Conservation (phyloP, 2,888 invertebrate genomes). For the Spodoptera picta region DNA sequence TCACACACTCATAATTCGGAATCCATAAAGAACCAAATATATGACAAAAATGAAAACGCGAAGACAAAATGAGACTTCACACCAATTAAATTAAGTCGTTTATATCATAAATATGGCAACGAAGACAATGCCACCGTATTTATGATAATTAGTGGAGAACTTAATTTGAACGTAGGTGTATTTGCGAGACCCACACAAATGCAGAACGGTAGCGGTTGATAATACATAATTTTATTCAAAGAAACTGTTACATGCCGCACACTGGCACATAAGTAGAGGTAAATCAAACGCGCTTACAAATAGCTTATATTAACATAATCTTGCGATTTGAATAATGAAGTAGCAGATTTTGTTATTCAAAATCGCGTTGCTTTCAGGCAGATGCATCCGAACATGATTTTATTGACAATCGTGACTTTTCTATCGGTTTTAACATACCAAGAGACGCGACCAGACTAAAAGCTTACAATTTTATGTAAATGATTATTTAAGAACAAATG, state of each 20-base stretch:
- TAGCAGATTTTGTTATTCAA: conserved; percentile 79
- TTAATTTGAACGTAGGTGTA: conserved; percentile 70
- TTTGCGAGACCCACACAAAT: conserved; percentile 81
- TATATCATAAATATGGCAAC: conserved; percentile 61
- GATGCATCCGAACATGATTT: conserved; percentile 71
- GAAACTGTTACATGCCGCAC: conserved; percentile 77
- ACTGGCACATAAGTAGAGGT: conserved; percentile 76
- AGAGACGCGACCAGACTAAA: conserved; percentile 61
- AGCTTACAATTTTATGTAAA: conserved; percentile 64
- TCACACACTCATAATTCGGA: conserved; percentile 5
- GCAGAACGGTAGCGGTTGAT: conserved; percentile 81
- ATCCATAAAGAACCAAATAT: conserved; percentile 17
- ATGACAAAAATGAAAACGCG: conserved; percentile 33
- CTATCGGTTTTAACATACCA: conserved; percentile 63
- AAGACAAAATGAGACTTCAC: conserved; percentile 47
- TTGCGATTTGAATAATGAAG: conserved; percentile 85
- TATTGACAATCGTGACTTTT: conserved; percentile 65
- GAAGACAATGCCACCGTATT: conserved; percentile 69
- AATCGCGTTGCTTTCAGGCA: conserved; percentile 73
- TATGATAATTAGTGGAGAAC: conserved; percentile 68
- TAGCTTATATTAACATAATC: conserved; percentile 85
- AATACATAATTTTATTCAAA: conserved; percentile 82
- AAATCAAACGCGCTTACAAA: conserved; percentile 85
- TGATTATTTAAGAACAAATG: conserved; percentile 46
- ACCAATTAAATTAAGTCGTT: conserved; percentile 64